phyloP scores from a whole-genome alignment of 2,797 vertebrate genomes.

The Characodon lateralis region DNA sequence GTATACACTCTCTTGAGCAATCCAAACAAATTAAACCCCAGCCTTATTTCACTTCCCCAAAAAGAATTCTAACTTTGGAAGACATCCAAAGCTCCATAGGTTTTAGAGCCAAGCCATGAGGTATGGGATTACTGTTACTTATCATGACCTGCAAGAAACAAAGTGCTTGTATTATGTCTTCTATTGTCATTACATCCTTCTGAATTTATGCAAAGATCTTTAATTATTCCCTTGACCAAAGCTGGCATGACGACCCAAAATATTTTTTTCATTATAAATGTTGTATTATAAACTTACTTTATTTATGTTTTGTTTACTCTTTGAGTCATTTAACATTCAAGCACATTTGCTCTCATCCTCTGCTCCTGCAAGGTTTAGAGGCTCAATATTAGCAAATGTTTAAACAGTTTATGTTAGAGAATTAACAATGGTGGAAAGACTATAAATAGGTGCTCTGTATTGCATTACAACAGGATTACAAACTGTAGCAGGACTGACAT shows the following conservation, averaged over 20 bases:
- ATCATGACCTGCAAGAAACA: constrained; percentile 37
- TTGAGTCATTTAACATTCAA: constrained; percentile 54
- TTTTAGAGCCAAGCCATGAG: constrained; percentile 12
- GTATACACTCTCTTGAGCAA: neutral
- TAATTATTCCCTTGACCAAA: constrained; percentile 61
- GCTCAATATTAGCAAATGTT: constrained; percentile 55
- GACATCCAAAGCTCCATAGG: constrained; percentile 18
- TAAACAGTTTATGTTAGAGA: constrained; percentile 71
- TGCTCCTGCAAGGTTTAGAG: constrained; percentile 47
- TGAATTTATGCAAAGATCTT: constrained; percentile 53
- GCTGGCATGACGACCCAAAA: constrained; percentile 51
- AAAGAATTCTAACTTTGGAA: constrained; percentile 14
- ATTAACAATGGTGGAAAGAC: constrained; percentile 55
- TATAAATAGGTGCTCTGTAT: constrained; percentile 59
- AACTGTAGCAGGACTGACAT: constrained; percentile 2
- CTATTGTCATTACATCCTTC: constrained; percentile 54
- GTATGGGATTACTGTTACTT: constrained; percentile 39
- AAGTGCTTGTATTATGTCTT: constrained; percentile 44
- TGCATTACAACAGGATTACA: constrained; percentile 25
- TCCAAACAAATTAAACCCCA: constrained; percentile 14
- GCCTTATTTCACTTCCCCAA: constrained; percentile 10
- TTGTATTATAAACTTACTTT: constrained; percentile 59
- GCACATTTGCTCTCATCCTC: constrained; percentile 46
- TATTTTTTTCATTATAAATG: constrained; percentile 69
- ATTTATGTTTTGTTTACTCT: constrained; percentile 62